Percentiles rank a stretch among this genome's conserved stretches.
These are phyloP conservation scores for Cryptotis parvus DNA, from an alignment of 2,113 vertebrate species.

Conservation along the genomic window DNA sequence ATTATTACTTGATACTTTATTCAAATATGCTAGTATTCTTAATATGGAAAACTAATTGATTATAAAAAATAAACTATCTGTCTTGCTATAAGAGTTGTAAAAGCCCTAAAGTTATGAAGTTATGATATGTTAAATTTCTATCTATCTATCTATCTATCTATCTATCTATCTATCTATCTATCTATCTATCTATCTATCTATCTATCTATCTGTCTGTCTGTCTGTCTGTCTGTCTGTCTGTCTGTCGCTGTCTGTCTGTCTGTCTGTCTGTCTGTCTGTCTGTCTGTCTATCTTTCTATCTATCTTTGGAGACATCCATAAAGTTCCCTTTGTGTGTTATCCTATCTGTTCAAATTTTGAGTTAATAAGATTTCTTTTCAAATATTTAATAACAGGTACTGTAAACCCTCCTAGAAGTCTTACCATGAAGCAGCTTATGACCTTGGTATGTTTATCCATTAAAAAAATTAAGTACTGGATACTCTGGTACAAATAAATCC, in stretches of 20 bases:
- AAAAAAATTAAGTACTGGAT: neutral
- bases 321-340: neutral
- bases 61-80: constrained; percentile 10
- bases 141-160: neutral
- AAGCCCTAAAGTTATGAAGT: neutral
- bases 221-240: neutral
- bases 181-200: too few species aligned
- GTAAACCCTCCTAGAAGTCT: neutral
- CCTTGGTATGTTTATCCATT: neutral
- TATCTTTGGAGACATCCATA: neutral
- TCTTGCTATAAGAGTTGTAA: constrained; percentile 17
- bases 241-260: neutral
- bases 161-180: neutral
- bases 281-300: neutral
- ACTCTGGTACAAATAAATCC: neutral
- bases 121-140: constrained; percentile 6
- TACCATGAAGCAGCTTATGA: neutral
- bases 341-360: neutral
- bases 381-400: constrained; percentile 4
- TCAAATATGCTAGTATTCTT: constrained; percentile 32
- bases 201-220: neutral
- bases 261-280: neutral
- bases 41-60: constrained; percentile 51
- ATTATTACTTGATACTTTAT: constrained; percentile 10
- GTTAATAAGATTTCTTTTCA: neutral